Evolutionary conservation across 2,888 invertebrate genomes (phyloP).

Genomic region (Monoplex corrugatus): DNA sequence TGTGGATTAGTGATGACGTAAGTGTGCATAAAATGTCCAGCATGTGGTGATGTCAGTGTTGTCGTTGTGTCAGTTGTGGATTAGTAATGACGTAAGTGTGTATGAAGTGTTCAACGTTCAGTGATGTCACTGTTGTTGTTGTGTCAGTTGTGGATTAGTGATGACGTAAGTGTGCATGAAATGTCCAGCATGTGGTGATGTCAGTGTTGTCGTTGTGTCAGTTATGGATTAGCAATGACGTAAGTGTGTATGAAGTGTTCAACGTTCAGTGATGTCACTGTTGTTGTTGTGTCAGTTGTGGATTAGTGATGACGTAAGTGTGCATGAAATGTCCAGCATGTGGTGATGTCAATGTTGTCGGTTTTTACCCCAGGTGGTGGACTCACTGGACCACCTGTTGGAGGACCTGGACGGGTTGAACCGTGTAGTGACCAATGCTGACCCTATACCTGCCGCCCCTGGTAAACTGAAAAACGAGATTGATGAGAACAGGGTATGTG

Average conservation of each 20-base stretch:
- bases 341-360: too few relatives aligned
- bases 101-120: neutral
- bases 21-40: too few relatives aligned
- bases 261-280: neutral
- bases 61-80: too few relatives aligned
- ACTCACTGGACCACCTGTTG: conserved; percentile 77
- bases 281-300: neutral
- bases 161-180: too few relatives aligned
- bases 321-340: too few relatives aligned
- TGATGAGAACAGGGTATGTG: conserved; percentile 77
- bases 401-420: conserved; percentile 78
- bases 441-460: conserved; percentile 78
- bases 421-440: conserved; percentile 75
- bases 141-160: neutral
- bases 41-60: too few relatives aligned
- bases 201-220: too few relatives aligned
- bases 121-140: neutral
- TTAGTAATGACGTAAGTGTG: too few relatives aligned
- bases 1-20: too few relatives aligned
- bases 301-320: neutral
- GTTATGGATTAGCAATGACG: too few relatives aligned
- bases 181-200: too few relatives aligned
- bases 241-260: neutral
- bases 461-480: conserved; percentile 79
- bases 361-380: conserved; percentile 78